Evolutionary conservation across 1,140 invertebrate genomes (phyloP), one percentile per base, ranked within the genome.

Genomic region (Calephelis nemesis): DNA sequence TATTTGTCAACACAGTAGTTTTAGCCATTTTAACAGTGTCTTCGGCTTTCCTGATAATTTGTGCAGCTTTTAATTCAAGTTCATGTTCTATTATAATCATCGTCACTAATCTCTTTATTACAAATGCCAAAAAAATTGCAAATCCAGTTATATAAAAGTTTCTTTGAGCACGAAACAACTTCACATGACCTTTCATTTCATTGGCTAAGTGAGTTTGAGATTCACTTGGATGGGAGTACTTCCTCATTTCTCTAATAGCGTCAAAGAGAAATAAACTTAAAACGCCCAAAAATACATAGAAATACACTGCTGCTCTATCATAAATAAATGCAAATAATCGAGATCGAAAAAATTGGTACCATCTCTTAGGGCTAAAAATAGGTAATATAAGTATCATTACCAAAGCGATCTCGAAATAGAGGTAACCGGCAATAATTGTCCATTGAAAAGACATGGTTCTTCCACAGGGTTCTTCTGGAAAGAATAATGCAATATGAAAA

Each of bases 91-190:
- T 87, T 39, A 90, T 83, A n/a, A 92, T 75, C 88, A 92, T 91
- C 40, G 66, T 79, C 9, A 90, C 71, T 7, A 92, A 75, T 42
- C 89, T 74, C 50, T 82, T 83, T 39, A 92, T 90, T 11, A 92
- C 87, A 75, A 90, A 91, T 30, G 87, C 76, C n/a, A 92, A 73
- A 71, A 91, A 92, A 69, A 92, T 89, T 5, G 86, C 73, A 76
- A 92, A 92, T 48, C 88, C 81, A 49, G 89, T 92, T 12, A 92
- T 90, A 63, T 92, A 92, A 63, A 91, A 91, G 68, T 92, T 92
- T 73, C 90, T 80, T 69, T 92, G 90, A n/a, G 90, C 84, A 74
- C 90, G 69, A 65, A 92, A 91, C 30, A 92, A 70, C 70, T 88
- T 90, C 0, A 91, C 81, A 68, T 78, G 83, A 5, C 74, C 76